Evolutionary conservation across 2,797 vertebrate genomes (phyloP), one percentile per base, ranked within the genome.

Genomic region (Cottoperca gobio): DNA sequence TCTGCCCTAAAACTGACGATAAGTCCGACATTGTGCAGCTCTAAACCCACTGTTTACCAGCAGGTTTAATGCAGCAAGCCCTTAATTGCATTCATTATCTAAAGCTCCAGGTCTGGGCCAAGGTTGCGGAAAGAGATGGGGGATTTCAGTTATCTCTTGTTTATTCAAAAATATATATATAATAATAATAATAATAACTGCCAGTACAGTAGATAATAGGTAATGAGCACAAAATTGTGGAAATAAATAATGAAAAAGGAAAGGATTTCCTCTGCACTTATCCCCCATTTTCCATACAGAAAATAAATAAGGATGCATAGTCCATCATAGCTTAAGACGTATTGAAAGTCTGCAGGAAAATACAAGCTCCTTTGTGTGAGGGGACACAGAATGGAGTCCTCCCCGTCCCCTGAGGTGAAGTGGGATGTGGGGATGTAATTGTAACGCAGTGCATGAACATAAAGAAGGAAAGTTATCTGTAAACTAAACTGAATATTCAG

Each of bases 21-120:
- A 81, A 84, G 86, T 78, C 81, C 57, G 85, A 88, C 79, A 91
- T 81, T 83, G 87, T 82, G 88, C 64, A 12, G 83, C 85, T 81
- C 85, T 88, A 92, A 94, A 91, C 71, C 86, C 72, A 82, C 85
- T 92, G 91, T 92, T 94, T 93, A 93, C 92, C 84, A 85, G 75
- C 84, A 87, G 88, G 84, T 93, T 94, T 93, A 93, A 91, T 91
- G 86, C 89, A 85, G 87, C 84, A 67, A 84, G 82, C 70, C 86
- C 87, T 93, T 94, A 94, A 95, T 95, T 95, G 92, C 92, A 92
- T 94, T 93, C 92, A 94, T 95, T 94, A 95, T 95, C 93, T 92
- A 92, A 92, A 90, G 88, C 88, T 88, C 86, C 92, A 93, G 92
- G 90, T 92, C 89, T 83, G 88, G 84, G 90, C 86, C 91, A 91